Base-by-base conservation (phyloP, 2,797 vertebrate genomes). In the Antrozous pallidus region DNA sequence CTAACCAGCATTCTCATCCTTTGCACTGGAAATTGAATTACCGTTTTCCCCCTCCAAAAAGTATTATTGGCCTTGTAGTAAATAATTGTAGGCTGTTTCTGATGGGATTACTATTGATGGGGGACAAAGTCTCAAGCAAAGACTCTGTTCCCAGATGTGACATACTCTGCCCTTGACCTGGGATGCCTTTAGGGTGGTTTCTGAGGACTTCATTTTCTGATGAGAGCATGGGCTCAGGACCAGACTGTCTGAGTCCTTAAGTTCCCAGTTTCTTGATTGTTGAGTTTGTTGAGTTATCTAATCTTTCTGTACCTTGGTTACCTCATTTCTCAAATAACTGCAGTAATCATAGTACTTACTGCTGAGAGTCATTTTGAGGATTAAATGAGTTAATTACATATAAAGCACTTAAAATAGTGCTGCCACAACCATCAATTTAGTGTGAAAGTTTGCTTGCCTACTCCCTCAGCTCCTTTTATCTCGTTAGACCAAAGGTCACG, bases 61-160 rank as follows among this genome's bases (percentile, higher is more conserved):
- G 12, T 67, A 42, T 67, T 54, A 61, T 54, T 88, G 77, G 79
- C 42, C 24, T 82, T 73, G 47, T 73, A 28, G 40, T 93, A 91
- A 88, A 77, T 61, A 79, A 69, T 54, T 33, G 8, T 26, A 40
- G 84, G 26, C 10, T 31, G 22, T 92, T 90, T 93, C 84, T 83
- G 38, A 18, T 58, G 70, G 74, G 47, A 90, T 83, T 65, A 45
- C 56, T 69, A 56, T 85, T 90, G 94, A 42, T 73, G 84, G 73
- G 24, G 58, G 58, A 86, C 91, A 71, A 85, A 45, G 54, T 81
- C 36, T 56, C 40, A 95, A 31, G 28, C 40, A 67, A 51, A 79
- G 81, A 92, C 58, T 80, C 94, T 88, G 71, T 81, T 88, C 42
- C 89, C 36, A 83, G 86, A 84, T 83, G 71, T 87, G 42, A 65